Base-by-base conservation (phyloP, 2,113 vertebrate species). In the Lampris incognitus region DNA sequence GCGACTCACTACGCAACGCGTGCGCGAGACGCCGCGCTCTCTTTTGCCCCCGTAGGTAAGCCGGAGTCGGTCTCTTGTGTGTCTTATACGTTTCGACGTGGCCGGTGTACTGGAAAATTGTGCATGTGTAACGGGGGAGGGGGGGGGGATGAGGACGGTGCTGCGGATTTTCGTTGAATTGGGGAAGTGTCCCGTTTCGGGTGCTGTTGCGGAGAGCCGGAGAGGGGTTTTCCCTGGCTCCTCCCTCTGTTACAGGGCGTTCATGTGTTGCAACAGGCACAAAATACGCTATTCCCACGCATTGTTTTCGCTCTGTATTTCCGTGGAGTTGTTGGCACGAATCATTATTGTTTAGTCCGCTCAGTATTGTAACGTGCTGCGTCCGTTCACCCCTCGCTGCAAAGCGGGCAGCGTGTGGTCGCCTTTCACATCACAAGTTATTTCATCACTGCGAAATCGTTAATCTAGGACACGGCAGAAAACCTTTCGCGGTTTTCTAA, bases 221-320 rank as follows among this genome's bases (percentile, higher is more conserved):
- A 37, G 88, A 93, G 96, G 97, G 97, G 97, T 96, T 98, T 98
- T 97, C 96, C 97, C 97, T 95, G 95, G 94, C 97, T 97, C 97
- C 97, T 91, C 97, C 97, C 94, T 95, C 96, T 66, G 93, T 74
- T 59, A 59, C 89, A 85, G 89, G 91, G 92, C 92, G 91, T 89
- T 92, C 94, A 89, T 91, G 92, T 94, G 90, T 92, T 84, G 91
- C 86, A 85, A 85, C 82, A 85, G 86, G 77, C 88, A 44, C 57
- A 76, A 62, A 83, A 85, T 71, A 85, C 81, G 86, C 89, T 74
- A 75, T 87, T 84, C 83, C 82, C 88, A 76, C 78, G 79, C 82
- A 66, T 85, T 87, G 87, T 81, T 79, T 74, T 74, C 72, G 74
- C 78, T 85, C 78, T 81, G 80, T 69, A 79, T 51, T 41, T 10